These are phyloP conservation scores for Carcina quercana DNA, from an alignment of 2,888 invertebrate genomes.

Conservation along the genomic window DNA sequence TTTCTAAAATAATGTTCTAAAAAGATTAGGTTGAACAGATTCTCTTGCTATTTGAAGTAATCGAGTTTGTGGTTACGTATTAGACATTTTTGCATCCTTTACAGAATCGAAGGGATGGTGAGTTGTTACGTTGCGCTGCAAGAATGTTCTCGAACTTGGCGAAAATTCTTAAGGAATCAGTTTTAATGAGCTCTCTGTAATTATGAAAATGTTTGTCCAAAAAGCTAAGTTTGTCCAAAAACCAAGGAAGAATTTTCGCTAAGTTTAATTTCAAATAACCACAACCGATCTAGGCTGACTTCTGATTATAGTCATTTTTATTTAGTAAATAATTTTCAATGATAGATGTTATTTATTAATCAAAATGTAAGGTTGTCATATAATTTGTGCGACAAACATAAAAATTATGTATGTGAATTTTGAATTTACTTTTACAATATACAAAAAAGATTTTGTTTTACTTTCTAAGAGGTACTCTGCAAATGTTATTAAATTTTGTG, in stretches of 20 bases:
- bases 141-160: conserved; percentile 51
- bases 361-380: conserved; percentile 53
- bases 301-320: conserved; percentile 8
- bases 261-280: conserved; percentile 36
- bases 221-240: conserved; percentile 5
- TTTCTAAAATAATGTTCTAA: not conserved
- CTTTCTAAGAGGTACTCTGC: too few species aligned
- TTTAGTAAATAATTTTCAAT: conserved; percentile 13
- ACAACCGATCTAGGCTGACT: conserved; percentile 29
- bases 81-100: conserved; percentile 54
- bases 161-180: conserved; percentile 32
- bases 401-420: not conserved
- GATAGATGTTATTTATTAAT: conserved; percentile 2
- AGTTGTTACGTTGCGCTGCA: conserved; percentile 54
- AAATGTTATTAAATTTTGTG: conserved; percentile 7
- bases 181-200: not conserved
- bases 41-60: conserved; percentile 11
- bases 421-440: too few species aligned
- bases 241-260: conserved; percentile 38
- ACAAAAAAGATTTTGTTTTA: too few species aligned
- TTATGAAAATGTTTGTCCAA: conserved; percentile 5
- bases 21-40: not conserved
- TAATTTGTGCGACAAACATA: conserved; percentile 13
- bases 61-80: conserved; percentile 41
- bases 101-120: conserved; percentile 68